Percentiles rank a stretch among this genome's conserved stretches.
Conservation (phyloP, 2,113 vertebrate genomes). For the Alligator mississippiensis region DNA sequence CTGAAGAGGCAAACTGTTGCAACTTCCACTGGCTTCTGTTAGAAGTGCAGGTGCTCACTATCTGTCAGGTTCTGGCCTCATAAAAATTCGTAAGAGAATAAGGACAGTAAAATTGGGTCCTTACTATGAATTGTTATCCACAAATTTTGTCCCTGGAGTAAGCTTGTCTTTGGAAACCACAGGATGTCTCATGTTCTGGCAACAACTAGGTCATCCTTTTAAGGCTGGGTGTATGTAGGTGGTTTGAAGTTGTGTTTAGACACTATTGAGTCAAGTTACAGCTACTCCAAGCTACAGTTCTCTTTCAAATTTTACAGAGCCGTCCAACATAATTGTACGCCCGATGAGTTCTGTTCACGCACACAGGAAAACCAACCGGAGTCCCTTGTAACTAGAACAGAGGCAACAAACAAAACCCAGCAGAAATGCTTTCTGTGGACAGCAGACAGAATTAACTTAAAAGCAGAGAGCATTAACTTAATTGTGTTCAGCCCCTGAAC, state of each 20-base stretch:
- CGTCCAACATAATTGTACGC: no score
- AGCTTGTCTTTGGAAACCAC: background rate
- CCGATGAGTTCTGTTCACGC: background rate
- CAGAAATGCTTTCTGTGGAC: fast-evolving
- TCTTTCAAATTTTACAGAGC: no score
- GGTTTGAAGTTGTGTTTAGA: background rate
- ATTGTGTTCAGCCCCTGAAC: background rate
- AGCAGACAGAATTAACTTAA: background rate
- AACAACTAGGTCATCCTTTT: background rate
- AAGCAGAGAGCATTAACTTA: background rate
- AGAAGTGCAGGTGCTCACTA: constrained; percentile 31
- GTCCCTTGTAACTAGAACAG: background rate
- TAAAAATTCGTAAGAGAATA: constrained; percentile 34
- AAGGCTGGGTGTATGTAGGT: background rate
- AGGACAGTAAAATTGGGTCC: constrained; percentile 4
- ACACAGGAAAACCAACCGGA: background rate
- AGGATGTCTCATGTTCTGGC: constrained; percentile 18
- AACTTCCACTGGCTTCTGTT: constrained; percentile 34
- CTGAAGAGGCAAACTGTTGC: background rate
- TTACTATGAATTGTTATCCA: background rate
- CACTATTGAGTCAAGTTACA: background rate
- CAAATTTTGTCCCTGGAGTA: background rate
- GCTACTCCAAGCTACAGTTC: no score
- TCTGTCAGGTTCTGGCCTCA: constrained; percentile 32
- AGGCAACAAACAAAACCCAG: background rate